phyloP scores from a whole-genome alignment of 2,113 vertebrate species.

The Sorex fumeus region DNA sequence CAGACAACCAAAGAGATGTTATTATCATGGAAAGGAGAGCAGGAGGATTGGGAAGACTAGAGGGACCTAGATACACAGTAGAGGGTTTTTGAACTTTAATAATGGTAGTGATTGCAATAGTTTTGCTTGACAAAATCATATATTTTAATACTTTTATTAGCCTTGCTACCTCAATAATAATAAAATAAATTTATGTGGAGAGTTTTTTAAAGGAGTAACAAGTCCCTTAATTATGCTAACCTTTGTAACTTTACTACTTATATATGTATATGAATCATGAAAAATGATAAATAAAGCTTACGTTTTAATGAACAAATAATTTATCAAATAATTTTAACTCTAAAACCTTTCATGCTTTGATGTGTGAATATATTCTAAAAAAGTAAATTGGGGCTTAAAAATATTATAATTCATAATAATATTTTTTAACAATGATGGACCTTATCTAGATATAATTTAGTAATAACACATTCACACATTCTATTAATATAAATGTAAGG shows the following conservation, averaged over 20 bases:
- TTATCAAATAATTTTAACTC: neutral
- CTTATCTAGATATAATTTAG: constrained; percentile 18
- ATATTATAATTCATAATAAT: neutral
- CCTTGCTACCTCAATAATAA: too few relatives aligned
- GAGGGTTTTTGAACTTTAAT: too few relatives aligned
- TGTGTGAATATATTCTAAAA: neutral
- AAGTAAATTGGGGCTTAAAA: neutral
- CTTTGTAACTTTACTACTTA: neutral
- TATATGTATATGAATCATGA: neutral
- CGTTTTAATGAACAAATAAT: constrained; percentile 22
- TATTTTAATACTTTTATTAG: too few relatives aligned
- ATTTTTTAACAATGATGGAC: neutral
- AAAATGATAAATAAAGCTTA: neutral
- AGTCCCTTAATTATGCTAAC: neutral
- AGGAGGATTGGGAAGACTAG: neutral
- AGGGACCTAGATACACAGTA: neutral
- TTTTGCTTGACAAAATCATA: too few relatives aligned
- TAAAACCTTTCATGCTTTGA: neutral
- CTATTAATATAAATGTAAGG: constrained; percentile 14
- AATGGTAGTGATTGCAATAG: too few relatives aligned
- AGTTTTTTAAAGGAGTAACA: too few relatives aligned
- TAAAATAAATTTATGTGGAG: too few relatives aligned
- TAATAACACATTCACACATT: neutral
- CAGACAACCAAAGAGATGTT: neutral
- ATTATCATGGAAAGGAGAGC: neutral